Percentiles rank a stretch among this genome's conserved stretches.
phyloP scores from a whole-genome alignment of 2,888 invertebrate species.

The Antheraea yamamai region DNA sequence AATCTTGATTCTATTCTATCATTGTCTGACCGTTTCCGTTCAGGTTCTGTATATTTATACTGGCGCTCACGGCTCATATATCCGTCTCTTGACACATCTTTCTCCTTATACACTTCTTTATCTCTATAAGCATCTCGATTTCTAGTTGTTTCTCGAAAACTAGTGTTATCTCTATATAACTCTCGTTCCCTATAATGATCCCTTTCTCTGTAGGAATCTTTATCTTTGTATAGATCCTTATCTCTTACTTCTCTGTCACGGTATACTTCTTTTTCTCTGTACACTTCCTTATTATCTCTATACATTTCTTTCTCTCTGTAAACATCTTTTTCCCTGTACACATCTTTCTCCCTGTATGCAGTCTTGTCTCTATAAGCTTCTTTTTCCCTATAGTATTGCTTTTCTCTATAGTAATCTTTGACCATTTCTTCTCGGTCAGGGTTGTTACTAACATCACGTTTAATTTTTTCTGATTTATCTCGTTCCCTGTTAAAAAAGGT shows the following conservation, averaged over 20 bases:
- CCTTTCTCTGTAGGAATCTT: constrained; percentile 52
- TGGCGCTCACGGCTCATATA: constrained; percentile 65
- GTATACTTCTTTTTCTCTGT: constrained; percentile 56
- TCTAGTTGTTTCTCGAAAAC: constrained; percentile 57
- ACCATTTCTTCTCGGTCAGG: constrained; percentile 70
- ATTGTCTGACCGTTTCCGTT: constrained; percentile 62
- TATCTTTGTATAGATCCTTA: constrained; percentile 52
- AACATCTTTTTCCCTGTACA: constrained; percentile 63
- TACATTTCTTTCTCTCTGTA: constrained; percentile 57
- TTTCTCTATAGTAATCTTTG: constrained; percentile 77
- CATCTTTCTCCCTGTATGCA: constrained; percentile 69
- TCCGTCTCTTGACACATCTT: constrained; percentile 63
- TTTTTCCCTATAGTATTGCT: constrained; percentile 68
- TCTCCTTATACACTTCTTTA: constrained; percentile 60
- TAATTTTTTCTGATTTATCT: constrained; percentile 71
- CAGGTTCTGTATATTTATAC: constrained; percentile 65
- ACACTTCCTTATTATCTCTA: constrained; percentile 46
- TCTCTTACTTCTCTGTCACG: constrained; percentile 61
- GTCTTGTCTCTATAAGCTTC: constrained; percentile 70
- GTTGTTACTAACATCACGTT: constrained; percentile 64
- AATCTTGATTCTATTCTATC: constrained; percentile 72
- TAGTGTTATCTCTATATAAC: constrained; percentile 47
- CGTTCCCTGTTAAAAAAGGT: constrained; percentile 71
- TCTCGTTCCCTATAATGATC: constrained; percentile 40
- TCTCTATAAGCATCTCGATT: constrained; percentile 62